Evolutionary conservation across 1,140 invertebrate genomes (phyloP).

Genomic region (Drosophila nigromelanica): DNA sequence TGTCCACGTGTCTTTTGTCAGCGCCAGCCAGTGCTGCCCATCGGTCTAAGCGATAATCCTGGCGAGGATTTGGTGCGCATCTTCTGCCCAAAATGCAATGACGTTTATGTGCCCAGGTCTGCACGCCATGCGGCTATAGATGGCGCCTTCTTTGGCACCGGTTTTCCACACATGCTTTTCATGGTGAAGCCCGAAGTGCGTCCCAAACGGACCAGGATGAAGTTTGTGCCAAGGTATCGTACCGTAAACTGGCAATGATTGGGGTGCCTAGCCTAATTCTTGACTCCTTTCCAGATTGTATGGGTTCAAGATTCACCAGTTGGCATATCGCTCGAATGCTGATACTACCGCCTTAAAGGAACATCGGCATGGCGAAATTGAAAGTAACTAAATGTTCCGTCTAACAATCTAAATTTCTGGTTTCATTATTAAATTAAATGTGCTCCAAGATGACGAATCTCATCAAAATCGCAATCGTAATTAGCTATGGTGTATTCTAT

Average conservation of each 20-base stretch:
- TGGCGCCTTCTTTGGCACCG: constrained; percentile 99
- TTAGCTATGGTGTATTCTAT: constrained; percentile 32
- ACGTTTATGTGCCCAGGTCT: constrained; percentile 99
- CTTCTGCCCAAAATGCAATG: constrained; percentile 99
- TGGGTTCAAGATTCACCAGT: constrained; percentile 65
- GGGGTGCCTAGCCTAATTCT: too few species aligned
- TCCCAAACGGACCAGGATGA: constrained; percentile 97
- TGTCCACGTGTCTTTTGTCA: constrained; percentile 99
- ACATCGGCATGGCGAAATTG: constrained; percentile 11
- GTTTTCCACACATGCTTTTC: constrained; percentile 99
- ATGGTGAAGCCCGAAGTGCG: constrained; percentile 99
- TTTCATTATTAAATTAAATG: constrained; percentile 29
- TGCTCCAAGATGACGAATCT: constrained; percentile 16
- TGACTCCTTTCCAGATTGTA: constrained; percentile 38
- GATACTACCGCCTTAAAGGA: not conserved
- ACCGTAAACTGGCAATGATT: not conserved
- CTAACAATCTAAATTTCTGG: constrained; percentile 4
- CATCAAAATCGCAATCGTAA: constrained; percentile 61
- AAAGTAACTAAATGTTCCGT: constrained; percentile 7
- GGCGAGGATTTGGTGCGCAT: constrained; percentile 99
- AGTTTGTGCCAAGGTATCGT: constrained; percentile 96
- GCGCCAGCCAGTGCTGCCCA: constrained; percentile 96
- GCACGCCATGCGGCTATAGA: constrained; percentile 99
- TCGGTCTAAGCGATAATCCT: constrained; percentile 97
- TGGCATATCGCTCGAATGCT: constrained; percentile 21